Evolutionary conservation across 2,888 invertebrate species (phyloP), one percentile per base, ranked within the genome.

Genomic region (Acleris literana): DNA sequence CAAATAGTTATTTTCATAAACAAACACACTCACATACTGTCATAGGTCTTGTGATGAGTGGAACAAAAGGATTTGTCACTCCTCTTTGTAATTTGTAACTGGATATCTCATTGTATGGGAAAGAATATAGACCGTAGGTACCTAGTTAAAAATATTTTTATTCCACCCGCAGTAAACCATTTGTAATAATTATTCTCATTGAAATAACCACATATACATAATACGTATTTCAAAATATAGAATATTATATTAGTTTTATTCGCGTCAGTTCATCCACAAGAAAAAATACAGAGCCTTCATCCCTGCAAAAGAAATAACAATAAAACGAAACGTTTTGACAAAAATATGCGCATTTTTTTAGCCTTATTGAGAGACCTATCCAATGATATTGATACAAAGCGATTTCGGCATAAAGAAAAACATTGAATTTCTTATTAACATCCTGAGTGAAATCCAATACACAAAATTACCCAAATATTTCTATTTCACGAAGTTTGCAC

Each of bases 1-100:
- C 68, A 56, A 70, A 71, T 70, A 55, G 69, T 60, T 72, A 72
- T 71, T 71, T 72, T 69, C 69, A 71, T 71, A 72, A 71, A 69
- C 58, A 75, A 68, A 71, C 25, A 71, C 61, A 70, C 52, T 65
- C 51, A 55, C 60, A 44, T 49, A 65, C 70, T 69, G 65, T 64
- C 70, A 67, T 33, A 33, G 9, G 2, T 33, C 33, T 9, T 3
- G 33, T 63, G 61, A 69, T 70, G 69, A 72, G 67, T 70, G 58
- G 59, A 73, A 74, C 71, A 75, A 75, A 70, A 65, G 55, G 62
- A 64, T 70, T 71, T 66, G 57, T 62, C 62, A 62, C n/a, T 29
- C 22, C n/a, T 22, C 13, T 44, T 56, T 46, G 16, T 22, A 44
- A 18, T 5, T 17, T 39, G 6, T 43, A 43, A 39, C 22, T 44